A percentile compares a stretch with the other conserved stretches of the same genome.
Evolutionary conservation across 2,113 vertebrate genomes (phyloP).

Genomic region (Oryzias curvinotus): DNA sequence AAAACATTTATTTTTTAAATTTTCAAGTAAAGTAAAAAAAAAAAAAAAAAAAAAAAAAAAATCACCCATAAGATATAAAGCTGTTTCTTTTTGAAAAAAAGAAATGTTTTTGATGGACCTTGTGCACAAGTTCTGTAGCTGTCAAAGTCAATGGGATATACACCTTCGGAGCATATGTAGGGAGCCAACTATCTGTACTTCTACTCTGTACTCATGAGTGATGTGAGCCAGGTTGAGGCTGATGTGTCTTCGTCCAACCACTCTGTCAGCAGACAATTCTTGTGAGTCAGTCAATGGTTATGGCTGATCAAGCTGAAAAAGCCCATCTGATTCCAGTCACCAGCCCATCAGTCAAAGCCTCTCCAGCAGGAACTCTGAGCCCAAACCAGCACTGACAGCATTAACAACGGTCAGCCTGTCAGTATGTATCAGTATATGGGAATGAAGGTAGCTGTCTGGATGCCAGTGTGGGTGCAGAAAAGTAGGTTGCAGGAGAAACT

Average conservation of each 20-base stretch:
- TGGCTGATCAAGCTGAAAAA: conserved; percentile 3
- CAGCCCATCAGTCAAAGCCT: neutral
- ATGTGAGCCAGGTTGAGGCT: neutral
- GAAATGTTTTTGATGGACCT: too few species aligned
- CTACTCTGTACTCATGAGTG: too few species aligned
- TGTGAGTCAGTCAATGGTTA: neutral
- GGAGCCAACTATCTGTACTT: too few species aligned
- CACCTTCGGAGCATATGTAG: too few species aligned
- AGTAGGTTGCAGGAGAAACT: conserved; percentile 71
- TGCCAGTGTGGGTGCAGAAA: conserved; percentile 50
- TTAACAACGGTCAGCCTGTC: conserved; percentile 41
- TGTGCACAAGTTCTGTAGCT: too few species aligned
- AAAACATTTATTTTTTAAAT: too few species aligned
- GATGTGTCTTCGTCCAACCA: neutral
- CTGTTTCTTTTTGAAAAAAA: too few species aligned
- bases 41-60: too few species aligned
- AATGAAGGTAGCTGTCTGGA: conserved; percentile 48
- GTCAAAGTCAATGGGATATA: too few species aligned
- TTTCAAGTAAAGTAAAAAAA: too few species aligned
- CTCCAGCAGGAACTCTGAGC: neutral
- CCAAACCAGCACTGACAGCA: conserved; percentile 25
- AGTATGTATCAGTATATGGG: conserved; percentile 41
- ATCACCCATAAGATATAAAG: too few species aligned
- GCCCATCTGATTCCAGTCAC: conserved; percentile 1
- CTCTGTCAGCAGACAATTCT: neutral